These are phyloP conservation scores for Elgonia sp. DNA, from an alignment of 2,888 invertebrate species.

Conservation along the genomic window DNA sequence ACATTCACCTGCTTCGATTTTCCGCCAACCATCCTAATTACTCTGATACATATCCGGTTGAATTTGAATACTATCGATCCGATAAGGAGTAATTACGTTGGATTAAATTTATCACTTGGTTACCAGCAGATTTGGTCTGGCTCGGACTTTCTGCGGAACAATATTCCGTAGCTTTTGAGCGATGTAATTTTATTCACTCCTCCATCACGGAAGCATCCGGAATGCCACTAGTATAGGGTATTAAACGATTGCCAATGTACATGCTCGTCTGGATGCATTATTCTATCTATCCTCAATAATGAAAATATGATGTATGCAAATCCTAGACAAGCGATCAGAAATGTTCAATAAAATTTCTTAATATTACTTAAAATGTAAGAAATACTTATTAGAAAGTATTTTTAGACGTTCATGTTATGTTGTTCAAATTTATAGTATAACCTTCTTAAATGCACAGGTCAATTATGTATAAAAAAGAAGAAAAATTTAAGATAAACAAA, in stretches of 20 bases:
- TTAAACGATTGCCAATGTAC: conserved; percentile 41
- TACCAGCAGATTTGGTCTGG: conserved; percentile 15
- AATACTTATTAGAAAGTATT: too few relatives aligned
- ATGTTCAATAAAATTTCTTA: too few relatives aligned
- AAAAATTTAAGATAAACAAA: too few relatives aligned
- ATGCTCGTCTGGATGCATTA: conserved; percentile 46
- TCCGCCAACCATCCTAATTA: conserved; percentile 19
- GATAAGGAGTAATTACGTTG: conserved; percentile 24
- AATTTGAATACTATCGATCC: conserved; percentile 28
- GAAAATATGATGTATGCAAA: conserved; percentile 38
- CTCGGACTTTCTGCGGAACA: conserved; percentile 1
- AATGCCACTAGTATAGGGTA: conserved; percentile 52
- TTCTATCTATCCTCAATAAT: conserved; percentile 23
- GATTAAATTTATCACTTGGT: conserved; percentile 22
- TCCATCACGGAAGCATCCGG: conserved; percentile 43
- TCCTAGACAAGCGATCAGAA: conserved; percentile 15
- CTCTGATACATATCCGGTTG: conserved; percentile 9
- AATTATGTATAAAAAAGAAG: too few relatives aligned
- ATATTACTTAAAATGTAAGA: too few relatives aligned
- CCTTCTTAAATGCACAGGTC: too few relatives aligned
- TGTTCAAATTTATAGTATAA: too few relatives aligned
- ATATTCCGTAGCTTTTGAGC: conserved; percentile 9
- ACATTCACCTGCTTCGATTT: conserved; percentile 30
- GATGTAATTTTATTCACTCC: conserved; percentile 35
- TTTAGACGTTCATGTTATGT: too few relatives aligned